A percentile compares a stretch with the other conserved stretches of the same genome.
phyloP scores from a whole-genome alignment of 2,113 vertebrate genomes.

The Calcarius ornatus region DNA sequence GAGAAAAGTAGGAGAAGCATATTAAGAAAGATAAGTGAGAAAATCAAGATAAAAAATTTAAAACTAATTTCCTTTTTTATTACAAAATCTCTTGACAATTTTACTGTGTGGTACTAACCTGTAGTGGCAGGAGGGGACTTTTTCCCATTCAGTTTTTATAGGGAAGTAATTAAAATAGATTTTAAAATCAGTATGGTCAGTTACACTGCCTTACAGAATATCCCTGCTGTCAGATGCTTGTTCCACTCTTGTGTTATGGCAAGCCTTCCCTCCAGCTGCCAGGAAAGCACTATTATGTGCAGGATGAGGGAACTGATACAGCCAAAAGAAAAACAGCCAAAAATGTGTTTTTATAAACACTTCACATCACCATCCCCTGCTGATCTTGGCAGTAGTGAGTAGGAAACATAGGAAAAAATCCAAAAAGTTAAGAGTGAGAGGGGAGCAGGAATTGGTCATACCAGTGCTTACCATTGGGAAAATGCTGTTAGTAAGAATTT shows the following conservation, averaged over 20 bases:
- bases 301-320: neutral
- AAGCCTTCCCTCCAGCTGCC: neutral
- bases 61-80: neutral
- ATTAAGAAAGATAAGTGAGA: neutral
- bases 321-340: neutral
- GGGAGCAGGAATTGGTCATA: neutral
- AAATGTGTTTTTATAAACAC: neutral
- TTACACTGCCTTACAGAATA: neutral
- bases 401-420: neutral
- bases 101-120: neutral
- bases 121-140: neutral
- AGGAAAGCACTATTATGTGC: neutral
- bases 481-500: neutral
- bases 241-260: neutral
- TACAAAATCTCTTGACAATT: neutral
- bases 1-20: neutral
- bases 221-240: neutral
- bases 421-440: neutral
- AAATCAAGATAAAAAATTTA: neutral
- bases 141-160: neutral
- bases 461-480: neutral
- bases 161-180: neutral
- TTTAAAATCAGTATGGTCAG: neutral
- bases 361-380: neutral
- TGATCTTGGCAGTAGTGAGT: neutral